Evolutionary conservation across 2,797 vertebrate species (phyloP), one percentile per base, ranked within the genome.

Genomic region (Cetoscarus ocellatus): DNA sequence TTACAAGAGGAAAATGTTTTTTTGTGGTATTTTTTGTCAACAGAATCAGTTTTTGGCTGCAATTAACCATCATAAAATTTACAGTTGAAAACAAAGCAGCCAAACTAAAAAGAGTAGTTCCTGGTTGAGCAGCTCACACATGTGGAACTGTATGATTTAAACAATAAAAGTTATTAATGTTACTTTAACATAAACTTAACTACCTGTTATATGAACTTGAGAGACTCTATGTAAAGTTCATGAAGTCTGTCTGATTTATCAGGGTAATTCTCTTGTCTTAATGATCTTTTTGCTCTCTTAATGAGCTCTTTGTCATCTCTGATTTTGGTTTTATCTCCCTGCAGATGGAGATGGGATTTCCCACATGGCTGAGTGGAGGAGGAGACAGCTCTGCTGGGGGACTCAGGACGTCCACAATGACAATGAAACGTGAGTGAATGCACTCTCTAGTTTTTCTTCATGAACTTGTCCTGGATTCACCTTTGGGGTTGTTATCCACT

Each of bases 301-400:
- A 51, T 12, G 7, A 51, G 15, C 48, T 42, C 27, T 19, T 8
- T 44, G 17, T 53, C 15, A 14, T 36, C 4, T 10, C 40, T 10
- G 8, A 53, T 64, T 11, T 3, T 10, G 0, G 27, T 13, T 27
- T 62, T 2, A 5, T 17, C 11, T 0, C 10, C 51, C 75, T 65
- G 19, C 75, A 94, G 94, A 94, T 35, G 76, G 79, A 70, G 93
- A 89, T 0, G 88, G 88, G 1, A 40, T 90, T 39, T 77, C 89
- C 38, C 86, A 86, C 78, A 85, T 91, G 87, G 88, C 89, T 88
- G 93, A 96, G 90, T 97, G 97, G 96, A 96, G 96, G 86, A 95
- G 89, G 85, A 65, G 95, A 0, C 97, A 95, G 77, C 97, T 96
- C 44, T 93, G 94, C 57, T 96, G 96, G 95, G 95, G 91, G 56